Base-by-base conservation (phyloP, 2,888 invertebrate genomes). In the Alcis repandata region DNA sequence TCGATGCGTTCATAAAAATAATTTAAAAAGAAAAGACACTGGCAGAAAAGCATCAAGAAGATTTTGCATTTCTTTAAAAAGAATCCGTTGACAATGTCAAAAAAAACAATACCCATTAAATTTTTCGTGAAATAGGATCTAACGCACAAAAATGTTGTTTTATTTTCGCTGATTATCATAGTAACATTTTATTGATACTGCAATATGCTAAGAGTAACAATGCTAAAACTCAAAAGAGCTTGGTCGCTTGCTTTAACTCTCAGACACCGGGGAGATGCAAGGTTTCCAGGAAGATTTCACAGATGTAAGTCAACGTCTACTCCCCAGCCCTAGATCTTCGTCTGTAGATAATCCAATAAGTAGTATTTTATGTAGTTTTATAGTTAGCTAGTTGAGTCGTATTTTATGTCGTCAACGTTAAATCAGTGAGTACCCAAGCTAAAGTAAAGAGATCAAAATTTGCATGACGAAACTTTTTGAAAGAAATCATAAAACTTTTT, bases 141-240 rank as follows among this genome's bases (percentile, higher is more conserved):
- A 41, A 56, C 41, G 58, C 69, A 67, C 53, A 75, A 86, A 83
- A 80, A 86, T 85, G 82, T 77, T 77, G 76, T 73, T 78, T 81
- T 85, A 84, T 84, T 86, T 85, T 83, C 82, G 82, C 84, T 84
- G 82, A 70, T 82, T 84, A 80, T 72, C 81, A 76, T 71, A 73
- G 59, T 54, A 63, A 63, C 48, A 40, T 48, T 32, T 63, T 27
- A 22, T 66, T 65, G 63, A 52, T 72, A 45, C 43, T 61, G 33
- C 63, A 85, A 70, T 58, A 89, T 87, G 87, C 65, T 85, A 71
- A 80, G 78, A 54, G 73, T 75, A 19, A 82, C 83, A 19, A 33
- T 87, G 33, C 69, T 78, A 41, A 87, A 79, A 74, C 68, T 87
- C n/a, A 85, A 78, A 66, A 82, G 73, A 46, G 77, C 79, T 7